Percentiles rank a stretch among this genome's conserved stretches.
Evolutionary conservation across 2,888 invertebrate species (phyloP).

Genomic region (Cloeon dipterum): DNA sequence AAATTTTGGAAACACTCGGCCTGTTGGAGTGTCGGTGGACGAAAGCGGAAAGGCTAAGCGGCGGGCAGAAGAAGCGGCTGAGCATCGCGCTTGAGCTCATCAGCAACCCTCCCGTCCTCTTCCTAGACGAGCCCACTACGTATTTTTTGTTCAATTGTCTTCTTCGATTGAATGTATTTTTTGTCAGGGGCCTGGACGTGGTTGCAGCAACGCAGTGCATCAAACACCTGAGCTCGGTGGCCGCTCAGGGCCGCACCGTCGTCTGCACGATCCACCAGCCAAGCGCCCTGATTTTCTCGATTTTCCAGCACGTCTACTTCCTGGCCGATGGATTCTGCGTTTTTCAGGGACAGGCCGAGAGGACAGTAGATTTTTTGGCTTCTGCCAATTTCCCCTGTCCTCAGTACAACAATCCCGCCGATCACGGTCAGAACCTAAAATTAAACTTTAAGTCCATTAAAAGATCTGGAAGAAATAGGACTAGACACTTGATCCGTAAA

Average conservation of each 20-base stretch:
- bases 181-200: constrained; percentile 33
- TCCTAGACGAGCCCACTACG: constrained; percentile 64
- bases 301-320: constrained; percentile 40
- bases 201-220: constrained; percentile 38
- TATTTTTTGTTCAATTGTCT: no score
- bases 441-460: constrained; percentile 2
- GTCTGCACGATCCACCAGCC: constrained; percentile 48
- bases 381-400: constrained; percentile 31
- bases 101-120: constrained; percentile 62
- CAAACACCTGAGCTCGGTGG: constrained; percentile 28
- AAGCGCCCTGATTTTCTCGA: constrained; percentile 34
- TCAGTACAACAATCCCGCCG: constrained; percentile 40
- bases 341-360: constrained; percentile 35
- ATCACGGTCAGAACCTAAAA: constrained; percentile 36
- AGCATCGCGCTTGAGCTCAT: constrained; percentile 56
- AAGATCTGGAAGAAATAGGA: constrained; percentile 2
- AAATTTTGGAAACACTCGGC: constrained; percentile 46
- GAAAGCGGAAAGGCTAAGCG: constrained; percentile 39
- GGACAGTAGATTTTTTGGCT: constrained; percentile 33
- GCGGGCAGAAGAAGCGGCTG: constrained; percentile 54
- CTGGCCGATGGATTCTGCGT: constrained; percentile 37
- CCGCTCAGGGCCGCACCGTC: constrained; percentile 38
- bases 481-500: neutral
- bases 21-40: constrained; percentile 39
- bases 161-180: no score